phyloP scores from a whole-genome alignment of 2,888 invertebrate genomes.

The Drosophila demipolita region DNA sequence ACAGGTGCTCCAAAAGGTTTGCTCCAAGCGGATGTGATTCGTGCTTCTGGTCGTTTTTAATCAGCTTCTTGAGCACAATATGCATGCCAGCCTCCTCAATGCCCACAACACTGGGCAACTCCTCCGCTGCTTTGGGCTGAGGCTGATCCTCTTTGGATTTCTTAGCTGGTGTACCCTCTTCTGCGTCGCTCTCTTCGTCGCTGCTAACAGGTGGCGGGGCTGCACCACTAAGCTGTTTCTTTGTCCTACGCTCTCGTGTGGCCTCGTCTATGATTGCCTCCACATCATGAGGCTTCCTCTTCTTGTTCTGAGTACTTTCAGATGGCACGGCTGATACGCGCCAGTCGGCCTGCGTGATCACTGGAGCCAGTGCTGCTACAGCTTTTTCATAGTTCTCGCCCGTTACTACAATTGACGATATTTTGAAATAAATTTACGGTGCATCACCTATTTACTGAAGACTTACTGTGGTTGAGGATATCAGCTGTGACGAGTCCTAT shows the following conservation, averaged over 20 bases:
- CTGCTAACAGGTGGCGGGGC: conserved; percentile 23
- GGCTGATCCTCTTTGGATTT: conserved; percentile 9
- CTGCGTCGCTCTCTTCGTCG: conserved; percentile 36
- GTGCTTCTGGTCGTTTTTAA: conserved; percentile 87
- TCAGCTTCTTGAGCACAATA: conserved; percentile 91
- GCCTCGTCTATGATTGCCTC: conserved; percentile 75
- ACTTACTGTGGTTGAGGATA: conserved; percentile 88
- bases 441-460: background rate
- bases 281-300: conserved; percentile 65
- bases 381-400: conserved; percentile 84
- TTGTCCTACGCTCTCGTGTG: conserved; percentile 69
- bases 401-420: conserved; percentile 66
- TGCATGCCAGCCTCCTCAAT: conserved; percentile 92
- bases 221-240: conserved; percentile 31
- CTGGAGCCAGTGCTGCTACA: conserved; percentile 85
- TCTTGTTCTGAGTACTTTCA: conserved; percentile 40
- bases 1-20: conserved; percentile 86
- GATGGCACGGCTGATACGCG: conserved; percentile 82
- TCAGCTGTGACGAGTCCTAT: conserved; percentile 90
- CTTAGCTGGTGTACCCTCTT: conserved; percentile 27
- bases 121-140: background rate
- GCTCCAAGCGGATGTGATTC: conserved; percentile 87
- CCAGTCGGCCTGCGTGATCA: conserved; percentile 86
- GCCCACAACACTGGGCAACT: conserved; percentile 80
- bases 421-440: background rate